Percentiles rank a stretch among this genome's conserved stretches.
Conservation (phyloP, 2,888 invertebrate species). For the Papilio elwesi region DNA sequence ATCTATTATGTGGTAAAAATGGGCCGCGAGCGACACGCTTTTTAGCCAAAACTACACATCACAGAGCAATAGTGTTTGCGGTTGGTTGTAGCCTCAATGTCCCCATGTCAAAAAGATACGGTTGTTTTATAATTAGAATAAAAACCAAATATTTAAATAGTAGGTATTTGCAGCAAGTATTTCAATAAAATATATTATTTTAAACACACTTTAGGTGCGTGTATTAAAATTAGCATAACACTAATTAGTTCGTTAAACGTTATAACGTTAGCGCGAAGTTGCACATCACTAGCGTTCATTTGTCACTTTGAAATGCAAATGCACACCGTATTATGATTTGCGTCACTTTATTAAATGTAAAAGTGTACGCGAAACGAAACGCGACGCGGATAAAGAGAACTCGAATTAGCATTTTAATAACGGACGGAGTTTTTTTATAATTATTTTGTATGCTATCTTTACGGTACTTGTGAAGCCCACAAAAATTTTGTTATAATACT, state of each 20-base stretch:
- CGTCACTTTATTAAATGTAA: conserved; percentile 32
- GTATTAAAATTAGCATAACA: conserved; percentile 27
- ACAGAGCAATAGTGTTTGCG: no score
- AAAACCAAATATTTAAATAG: no score
- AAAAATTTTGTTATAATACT: no score
- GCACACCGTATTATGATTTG: conserved; percentile 21
- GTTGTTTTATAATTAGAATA: no score
- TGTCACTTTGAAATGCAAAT: conserved; percentile 39
- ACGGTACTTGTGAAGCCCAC: no score
- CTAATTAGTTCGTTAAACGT: conserved; percentile 29
- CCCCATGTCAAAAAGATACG: no score
- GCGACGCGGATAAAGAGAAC: conserved; percentile 17
- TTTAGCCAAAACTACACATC: no score
- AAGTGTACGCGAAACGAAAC: conserved; percentile 26
- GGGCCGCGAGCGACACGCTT: no score
- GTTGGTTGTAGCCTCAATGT: no score
- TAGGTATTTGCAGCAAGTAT: no score
- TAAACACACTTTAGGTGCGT: not conserved
- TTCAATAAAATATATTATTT: not conserved
- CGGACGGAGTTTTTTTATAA: conserved; percentile 22
- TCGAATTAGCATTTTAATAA: conserved; percentile 36
- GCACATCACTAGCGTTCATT: conserved; percentile 5
- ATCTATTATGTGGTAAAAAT: no score
- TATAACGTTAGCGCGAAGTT: conserved; percentile 9
- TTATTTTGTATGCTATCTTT: not conserved